Evolutionary conservation across 2,113 vertebrate genomes (phyloP).

Genomic region (Hemibagrus wyckioides): DNA sequence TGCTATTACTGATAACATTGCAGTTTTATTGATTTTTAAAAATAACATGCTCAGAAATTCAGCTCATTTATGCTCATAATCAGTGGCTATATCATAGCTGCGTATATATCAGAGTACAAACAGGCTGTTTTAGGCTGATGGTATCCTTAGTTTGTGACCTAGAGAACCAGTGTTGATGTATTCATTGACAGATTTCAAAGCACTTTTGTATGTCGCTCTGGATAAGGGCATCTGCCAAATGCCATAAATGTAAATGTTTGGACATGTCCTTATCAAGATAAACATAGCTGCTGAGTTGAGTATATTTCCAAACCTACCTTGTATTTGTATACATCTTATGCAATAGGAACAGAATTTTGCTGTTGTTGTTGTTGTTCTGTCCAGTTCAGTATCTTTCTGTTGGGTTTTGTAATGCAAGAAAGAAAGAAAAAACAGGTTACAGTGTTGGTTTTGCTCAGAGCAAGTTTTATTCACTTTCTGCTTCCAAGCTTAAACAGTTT

Average conservation of each 20-base stretch:
- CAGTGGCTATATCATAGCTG: not conserved
- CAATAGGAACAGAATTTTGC: not conserved
- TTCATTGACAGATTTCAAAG: too few species aligned
- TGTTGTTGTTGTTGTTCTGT: not conserved
- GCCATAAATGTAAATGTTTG: too few species aligned
- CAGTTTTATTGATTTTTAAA: not conserved
- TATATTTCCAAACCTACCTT: not conserved
- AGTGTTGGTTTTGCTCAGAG: not conserved
- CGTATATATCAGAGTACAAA: not conserved
- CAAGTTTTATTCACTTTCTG: not conserved
- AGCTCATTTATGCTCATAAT: too few species aligned
- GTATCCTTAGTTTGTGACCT: too few species aligned
- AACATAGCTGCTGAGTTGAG: not conserved
- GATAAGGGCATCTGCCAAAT: too few species aligned
- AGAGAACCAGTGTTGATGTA: too few species aligned
- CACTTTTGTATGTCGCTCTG: too few species aligned
- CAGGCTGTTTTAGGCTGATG: too few species aligned
- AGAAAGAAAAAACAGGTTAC: not conserved
- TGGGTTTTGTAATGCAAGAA: not conserved
- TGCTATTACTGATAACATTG: not conserved
- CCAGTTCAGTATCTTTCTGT: not conserved
- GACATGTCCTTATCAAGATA: not conserved
- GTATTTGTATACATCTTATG: not conserved
- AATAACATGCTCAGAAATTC: not conserved
- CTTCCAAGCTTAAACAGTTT: not conserved